Evolutionary conservation across 2,113 vertebrate genomes (phyloP).

Genomic region (Zosterops pallidus): DNA sequence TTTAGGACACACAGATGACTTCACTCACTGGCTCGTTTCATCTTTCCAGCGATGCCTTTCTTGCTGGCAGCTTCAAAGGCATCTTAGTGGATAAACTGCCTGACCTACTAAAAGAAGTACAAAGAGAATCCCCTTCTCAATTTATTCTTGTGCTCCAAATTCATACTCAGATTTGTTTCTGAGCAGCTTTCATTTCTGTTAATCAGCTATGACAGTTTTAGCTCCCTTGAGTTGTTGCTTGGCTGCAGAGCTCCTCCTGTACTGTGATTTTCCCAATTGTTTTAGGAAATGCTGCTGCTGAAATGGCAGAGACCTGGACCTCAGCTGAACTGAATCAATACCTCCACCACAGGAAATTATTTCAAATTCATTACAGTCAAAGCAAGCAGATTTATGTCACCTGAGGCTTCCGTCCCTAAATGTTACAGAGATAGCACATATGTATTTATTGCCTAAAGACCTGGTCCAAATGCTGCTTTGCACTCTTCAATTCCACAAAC

Average conservation of each 20-base stretch:
- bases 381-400: neutral
- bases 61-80: slow-evolving; percentile 61
- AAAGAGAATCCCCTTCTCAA: slow-evolving; percentile 67
- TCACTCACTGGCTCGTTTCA: neutral
- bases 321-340: neutral
- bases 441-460: neutral
- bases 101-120: slow-evolving; percentile 65
- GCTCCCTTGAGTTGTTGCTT: slow-evolving; percentile 45
- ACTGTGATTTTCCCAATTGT: neutral
- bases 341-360: neutral
- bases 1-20: slow-evolving; percentile 10
- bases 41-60: slow-evolving; percentile 18
- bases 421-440: neutral
- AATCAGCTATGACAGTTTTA: slow-evolving; percentile 62
- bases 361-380: neutral
- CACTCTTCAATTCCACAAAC: neutral
- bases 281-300: neutral
- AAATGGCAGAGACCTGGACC: neutral
- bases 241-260: slow-evolving; percentile 16
- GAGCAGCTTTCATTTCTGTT: slow-evolving; percentile 62
- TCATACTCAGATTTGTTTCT: slow-evolving; percentile 57
- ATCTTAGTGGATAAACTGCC: slow-evolving; percentile 58
- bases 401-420: neutral
- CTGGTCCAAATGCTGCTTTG: neutral
- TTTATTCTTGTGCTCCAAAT: slow-evolving; percentile 60